phyloP scores from a whole-genome alignment of 2,113 vertebrate genomes.

The Anguilla rostrata region DNA sequence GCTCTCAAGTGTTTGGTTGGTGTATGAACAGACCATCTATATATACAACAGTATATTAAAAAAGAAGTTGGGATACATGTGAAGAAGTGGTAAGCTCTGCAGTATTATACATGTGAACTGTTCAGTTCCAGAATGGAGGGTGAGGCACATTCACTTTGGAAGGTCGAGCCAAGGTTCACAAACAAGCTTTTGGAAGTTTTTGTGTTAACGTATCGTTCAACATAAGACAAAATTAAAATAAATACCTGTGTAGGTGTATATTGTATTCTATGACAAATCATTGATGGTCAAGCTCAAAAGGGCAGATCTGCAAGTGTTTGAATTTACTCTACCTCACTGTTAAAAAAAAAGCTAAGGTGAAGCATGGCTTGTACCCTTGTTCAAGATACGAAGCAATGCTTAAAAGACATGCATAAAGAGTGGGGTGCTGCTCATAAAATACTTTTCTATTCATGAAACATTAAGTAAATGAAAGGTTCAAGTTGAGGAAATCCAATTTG shows the following conservation, averaged over 20 bases:
- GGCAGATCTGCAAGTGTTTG: background rate
- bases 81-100: constrained; percentile 18
- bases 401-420: background rate
- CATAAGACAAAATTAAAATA: constrained; percentile 5
- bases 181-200: background rate
- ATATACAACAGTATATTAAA: constrained; percentile 89
- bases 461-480: background rate
- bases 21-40: constrained; percentile 88
- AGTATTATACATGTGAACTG: background rate
- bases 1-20: constrained; percentile 84
- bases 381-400: background rate
- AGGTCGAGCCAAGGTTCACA: background rate
- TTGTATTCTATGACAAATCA: background rate
- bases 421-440: background rate
- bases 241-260: constrained; percentile 1
- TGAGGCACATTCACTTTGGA: background rate
- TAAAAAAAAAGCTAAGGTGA: background rate
- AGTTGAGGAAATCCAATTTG: background rate
- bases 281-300: background rate
- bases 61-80: constrained; percentile 29
- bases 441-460: background rate
- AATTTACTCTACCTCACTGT: background rate
- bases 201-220: background rate
- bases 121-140: background rate
- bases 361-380: background rate